A percentile compares a stretch with the other conserved stretches of the same genome.
Conservation (phyloP, 2,113 vertebrate species). For the Hemiscyllium ocellatum region DNA sequence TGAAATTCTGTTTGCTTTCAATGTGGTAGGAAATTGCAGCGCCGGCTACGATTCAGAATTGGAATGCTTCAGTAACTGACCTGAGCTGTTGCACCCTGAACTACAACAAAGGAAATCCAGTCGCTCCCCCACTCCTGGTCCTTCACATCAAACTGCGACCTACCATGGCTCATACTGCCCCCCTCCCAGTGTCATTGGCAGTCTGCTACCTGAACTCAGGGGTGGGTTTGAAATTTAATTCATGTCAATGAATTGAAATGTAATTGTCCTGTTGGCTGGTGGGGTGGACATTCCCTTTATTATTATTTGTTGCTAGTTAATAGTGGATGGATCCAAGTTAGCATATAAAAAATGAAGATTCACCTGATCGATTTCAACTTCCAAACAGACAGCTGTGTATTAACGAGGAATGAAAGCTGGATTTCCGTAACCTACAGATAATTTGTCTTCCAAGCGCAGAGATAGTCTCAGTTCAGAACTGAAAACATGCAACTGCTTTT, state of each 20-base stretch:
- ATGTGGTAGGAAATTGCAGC: not conserved
- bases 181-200: not conserved
- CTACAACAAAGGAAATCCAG: not conserved
- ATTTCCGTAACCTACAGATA: not conserved
- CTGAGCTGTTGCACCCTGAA: not conserved
- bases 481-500: too few species aligned
- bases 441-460: not conserved
- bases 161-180: not conserved
- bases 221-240: too few species aligned
- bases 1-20: not conserved
- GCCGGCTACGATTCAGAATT: not conserved
- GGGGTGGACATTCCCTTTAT: not conserved
- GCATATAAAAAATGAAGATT: not conserved
- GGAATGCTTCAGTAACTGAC: not conserved
- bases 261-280: not conserved
- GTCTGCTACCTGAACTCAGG: too few species aligned
- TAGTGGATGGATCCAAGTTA: too few species aligned
- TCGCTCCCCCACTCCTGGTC: not conserved
- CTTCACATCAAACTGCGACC: not conserved
- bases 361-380: not conserved
- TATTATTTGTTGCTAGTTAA: not conserved
- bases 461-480: not conserved
- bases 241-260: not conserved
- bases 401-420: not conserved
- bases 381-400: not conserved